Evolutionary conservation across 1,140 invertebrate species (phyloP), one percentile per base, ranked within the genome.

Genomic region (Pristionchus pacificus): DNA sequence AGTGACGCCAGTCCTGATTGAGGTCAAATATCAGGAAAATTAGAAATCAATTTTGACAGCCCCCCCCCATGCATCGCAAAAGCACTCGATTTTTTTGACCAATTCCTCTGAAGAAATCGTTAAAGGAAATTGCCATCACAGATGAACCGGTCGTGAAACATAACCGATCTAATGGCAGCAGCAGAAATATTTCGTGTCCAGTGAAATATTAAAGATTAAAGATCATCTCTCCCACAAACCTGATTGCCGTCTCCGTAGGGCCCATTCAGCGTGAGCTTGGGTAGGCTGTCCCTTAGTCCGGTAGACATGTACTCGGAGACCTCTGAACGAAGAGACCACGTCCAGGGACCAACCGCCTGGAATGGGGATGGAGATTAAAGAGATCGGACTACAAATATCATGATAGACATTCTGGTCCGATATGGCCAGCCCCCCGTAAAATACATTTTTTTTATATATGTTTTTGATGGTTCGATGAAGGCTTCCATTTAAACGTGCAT

Each of bases 201-300:
- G n/a, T n/a, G n/a, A 49, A 49, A 6, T 49, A 49, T 19, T 10
- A 49, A 67, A 49, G 28, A 70, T 25, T 69, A 60, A 57, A 38
- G 38, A 14, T 24, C 29, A 65, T n/a, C n/a, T n/a, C n/a, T n/a
- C 49, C 97, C 97, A 95, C 94, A 97, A 85, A 98, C 95, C 84
- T 99, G 96, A 86, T 99, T 98, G 1, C 96, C 96, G 28, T 95
- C 95, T 0, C 96, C 96, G 80, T 96, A 98, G 0, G 96, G 96
- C 0, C 96, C 96, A 85, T 98, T 95, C 60, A 99, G 89, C 65
- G 93, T 89, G 60, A 91, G 86, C 86, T 93, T 91, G 0, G 94
- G 92, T n/a, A n/a, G n/a, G n/a, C n/a, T n/a, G 82, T 91, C 89
- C 58, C 89, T 86, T 78, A 91, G 89, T 75, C 93, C 92, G 0